Evolutionary conservation across 2,888 invertebrate genomes (phyloP).

Genomic region (Lycia hirtaria): DNA sequence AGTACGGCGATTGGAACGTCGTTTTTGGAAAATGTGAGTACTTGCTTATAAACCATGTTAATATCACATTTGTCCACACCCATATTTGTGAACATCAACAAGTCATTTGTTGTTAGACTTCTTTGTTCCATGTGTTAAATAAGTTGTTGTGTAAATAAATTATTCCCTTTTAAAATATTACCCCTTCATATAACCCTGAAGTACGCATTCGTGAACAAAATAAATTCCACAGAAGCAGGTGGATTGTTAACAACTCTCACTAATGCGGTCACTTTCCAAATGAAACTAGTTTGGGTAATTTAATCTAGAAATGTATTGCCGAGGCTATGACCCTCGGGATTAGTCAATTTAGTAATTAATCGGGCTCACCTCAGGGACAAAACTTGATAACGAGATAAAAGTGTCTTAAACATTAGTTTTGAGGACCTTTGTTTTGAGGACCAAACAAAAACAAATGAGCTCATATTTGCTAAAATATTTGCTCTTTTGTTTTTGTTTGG

Average conservation of each 20-base stretch:
- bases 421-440: background rate
- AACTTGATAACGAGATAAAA: slow-evolving; percentile 25
- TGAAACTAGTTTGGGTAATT: slow-evolving; percentile 34
- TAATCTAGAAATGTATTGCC: slow-evolving; percentile 31
- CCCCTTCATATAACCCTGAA: background rate
- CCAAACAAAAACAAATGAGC: no score
- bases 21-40: no score
- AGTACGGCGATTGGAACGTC: no score
- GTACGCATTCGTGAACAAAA: slow-evolving; percentile 12
- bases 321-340: slow-evolving; percentile 23
- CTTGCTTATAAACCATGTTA: no score
- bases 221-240: slow-evolving; percentile 32
- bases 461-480: no score
- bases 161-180: no score
- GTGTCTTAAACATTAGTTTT: background rate
- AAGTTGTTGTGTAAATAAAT: no score
- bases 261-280: slow-evolving; percentile 31
- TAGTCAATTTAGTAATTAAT: slow-evolving; percentile 36
- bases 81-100: no score
- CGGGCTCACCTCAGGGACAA: slow-evolving; percentile 13
- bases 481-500: no score
- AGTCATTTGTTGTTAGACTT: no score
- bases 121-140: no score
- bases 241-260: slow-evolving; percentile 38
- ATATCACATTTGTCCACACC: no score